Evolutionary conservation across 2,888 invertebrate species (phyloP), one percentile per base, ranked within the genome.

Genomic region (Drosophila borborema): DNA sequence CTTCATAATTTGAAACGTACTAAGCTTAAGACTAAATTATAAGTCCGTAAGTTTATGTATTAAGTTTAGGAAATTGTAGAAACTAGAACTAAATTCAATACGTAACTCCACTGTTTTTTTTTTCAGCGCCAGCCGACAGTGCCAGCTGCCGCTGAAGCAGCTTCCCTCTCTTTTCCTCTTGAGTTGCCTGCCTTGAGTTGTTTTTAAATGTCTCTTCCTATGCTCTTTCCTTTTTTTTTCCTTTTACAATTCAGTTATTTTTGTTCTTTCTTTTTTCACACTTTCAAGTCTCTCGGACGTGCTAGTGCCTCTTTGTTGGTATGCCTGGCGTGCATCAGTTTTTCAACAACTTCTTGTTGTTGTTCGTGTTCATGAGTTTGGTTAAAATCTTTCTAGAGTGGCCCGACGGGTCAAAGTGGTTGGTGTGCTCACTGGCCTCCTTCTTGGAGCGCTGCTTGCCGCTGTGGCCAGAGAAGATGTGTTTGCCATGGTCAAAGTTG

Each of bases 401-500:
- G 83, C 98, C 98, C 91, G 95, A 96, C 74, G 98, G 98, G 93
- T 98, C 98, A 93, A 95, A 95, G 93, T 97, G 98, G 94, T 98
- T 98, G 48, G 98, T 98, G 93, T 98, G 97, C 84, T 96, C 96
- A 91, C 94, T 95, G 51, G 96, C 97, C 94, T 98, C 98, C 92
- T 96, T 97, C 94, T 98, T 98, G 71, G 96, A 95, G 80, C 98
- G 95, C 90, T 98, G 97, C 93, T 98, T 98, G 74, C 98, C 98
- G 92, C 97, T 96, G 94, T 97, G 97, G 31, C 97, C 96, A 49
- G 96, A 95, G 93, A 96, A 96, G 77, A 98, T 95, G 92, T 97
- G 96, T 94, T 98, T 98, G 93, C 98, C 98, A 94, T 97, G 96
- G 89, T 97, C 97, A 93, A 96, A 98, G 94, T 98, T 98, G 95